phyloP scores from a whole-genome alignment of 2,113 vertebrate species.

The Silurus meridionalis region DNA sequence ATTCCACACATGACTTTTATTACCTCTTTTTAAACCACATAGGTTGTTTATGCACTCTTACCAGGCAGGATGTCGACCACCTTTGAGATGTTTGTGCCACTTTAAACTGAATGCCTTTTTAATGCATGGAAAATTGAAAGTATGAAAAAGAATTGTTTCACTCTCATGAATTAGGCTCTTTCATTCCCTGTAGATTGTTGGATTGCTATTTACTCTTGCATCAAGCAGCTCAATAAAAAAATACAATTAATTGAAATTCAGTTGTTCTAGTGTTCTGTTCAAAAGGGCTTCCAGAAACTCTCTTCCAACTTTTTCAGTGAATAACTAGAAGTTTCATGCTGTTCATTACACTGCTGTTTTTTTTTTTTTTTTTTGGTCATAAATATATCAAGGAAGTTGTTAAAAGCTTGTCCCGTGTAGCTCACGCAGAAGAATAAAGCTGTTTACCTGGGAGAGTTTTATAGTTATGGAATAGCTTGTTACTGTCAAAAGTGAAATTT shows the following conservation, averaged over 20 bases:
- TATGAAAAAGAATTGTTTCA: slow-evolving; percentile 3
- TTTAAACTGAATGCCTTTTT: slow-evolving; percentile 35
- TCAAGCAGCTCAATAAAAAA: slow-evolving; percentile 41
- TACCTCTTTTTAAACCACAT: slow-evolving; percentile 15
- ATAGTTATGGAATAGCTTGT: neutral
- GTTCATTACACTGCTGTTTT: neutral
- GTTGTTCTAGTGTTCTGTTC: neutral
- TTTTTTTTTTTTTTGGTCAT: no score
- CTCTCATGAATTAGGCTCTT: slow-evolving; percentile 5
- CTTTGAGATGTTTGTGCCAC: slow-evolving; percentile 19
- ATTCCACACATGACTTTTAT: slow-evolving; percentile 10
- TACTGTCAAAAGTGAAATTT: neutral
- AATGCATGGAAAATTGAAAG: slow-evolving; percentile 39
- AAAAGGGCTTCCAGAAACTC: neutral
- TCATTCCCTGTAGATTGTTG: slow-evolving; percentile 30
- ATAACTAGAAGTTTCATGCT: neutral
- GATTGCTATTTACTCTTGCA: slow-evolving; percentile 39
- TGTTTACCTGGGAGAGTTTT: neutral
- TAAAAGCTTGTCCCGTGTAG: neutral
- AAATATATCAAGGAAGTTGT: neutral
- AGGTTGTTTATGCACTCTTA: slow-evolving; percentile 34
- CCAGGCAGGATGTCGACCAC: slow-evolving; percentile 20
- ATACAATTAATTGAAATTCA: neutral
- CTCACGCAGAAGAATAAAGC: neutral
- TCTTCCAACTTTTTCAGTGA: no score